Base-by-base conservation (phyloP, 2,113 vertebrate species). In the Semnornis frantzii region DNA sequence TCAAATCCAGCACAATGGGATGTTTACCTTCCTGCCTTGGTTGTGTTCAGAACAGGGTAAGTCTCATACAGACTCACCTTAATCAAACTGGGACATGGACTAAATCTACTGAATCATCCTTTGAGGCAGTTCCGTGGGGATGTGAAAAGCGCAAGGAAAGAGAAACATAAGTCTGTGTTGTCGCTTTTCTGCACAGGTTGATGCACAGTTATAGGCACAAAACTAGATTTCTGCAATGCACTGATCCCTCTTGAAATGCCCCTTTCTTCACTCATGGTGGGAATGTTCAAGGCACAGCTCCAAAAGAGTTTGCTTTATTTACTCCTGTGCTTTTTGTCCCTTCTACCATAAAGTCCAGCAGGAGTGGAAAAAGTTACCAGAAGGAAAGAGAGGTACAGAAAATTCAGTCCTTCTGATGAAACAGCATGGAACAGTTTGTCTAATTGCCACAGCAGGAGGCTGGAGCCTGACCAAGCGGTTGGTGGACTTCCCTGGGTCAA, bases 21-120 rank as follows among this genome's bases (percentile, higher is more conserved):
- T 96, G 80, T 97, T 97, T 97, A 96, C 94, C 82, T 91, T 85
- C 82, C 87, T 92, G 87, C 71, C 83, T 92, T 72, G 78, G 82
- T 79, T 82, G 63, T 20, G 12, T 92, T 89, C 82, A 81, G 79
- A 62, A 46, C 78, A 48, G 33, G 68, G 12, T 74, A 90, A 95
- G 74, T 59, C 92, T 44, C 65, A 87, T n/a, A 81, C 48, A 91
- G 78, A 90, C 80, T 68, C 63, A 27, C 74, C 73, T 79, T 76
- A 48, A 76, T 87, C 86, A 75, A 84, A 82, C 24, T 33, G 66
- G 77, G 62, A 75, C 80, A 54, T 0, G 2, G 65, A 65, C 73
- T 85, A 34, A 72, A 88, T 30, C 83, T 54, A 76, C 54, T 52
- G 66, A 55, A 79, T 37, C 59, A 86, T 79, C 62, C 80, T 91